Evolutionary conservation across 2,113 vertebrate genomes (phyloP).

Genomic region (Chaetodon auriga): DNA sequence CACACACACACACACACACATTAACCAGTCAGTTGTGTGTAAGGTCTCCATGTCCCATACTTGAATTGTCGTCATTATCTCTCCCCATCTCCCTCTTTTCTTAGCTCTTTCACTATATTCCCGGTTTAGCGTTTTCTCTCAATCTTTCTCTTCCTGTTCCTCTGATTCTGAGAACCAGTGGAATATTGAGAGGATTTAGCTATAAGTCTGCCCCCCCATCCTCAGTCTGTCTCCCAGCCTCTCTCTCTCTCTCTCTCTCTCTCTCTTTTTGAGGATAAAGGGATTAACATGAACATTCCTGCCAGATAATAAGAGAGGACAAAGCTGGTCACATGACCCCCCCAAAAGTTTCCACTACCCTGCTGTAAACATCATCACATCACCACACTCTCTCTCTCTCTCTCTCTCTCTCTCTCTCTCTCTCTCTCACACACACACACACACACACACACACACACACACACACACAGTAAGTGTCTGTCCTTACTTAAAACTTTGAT

Average conservation of each 20-base stretch:
- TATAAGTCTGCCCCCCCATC: constrained; percentile 23
- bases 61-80: constrained; percentile 34
- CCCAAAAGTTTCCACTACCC: constrained; percentile 76
- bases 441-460: constrained; percentile 5
- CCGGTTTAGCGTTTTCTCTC: constrained; percentile 17
- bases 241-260: constrained; percentile 28
- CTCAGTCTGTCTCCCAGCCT: constrained; percentile 18
- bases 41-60: constrained; percentile 62
- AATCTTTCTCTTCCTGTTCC: constrained; percentile 17
- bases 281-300: constrained; percentile 80
- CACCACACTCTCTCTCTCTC: constrained; percentile 3
- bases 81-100: constrained; percentile 19
- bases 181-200: constrained; percentile 37
- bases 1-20: constrained; percentile 40
- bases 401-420: constrained; percentile 6
- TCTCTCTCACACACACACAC: constrained; percentile 10
- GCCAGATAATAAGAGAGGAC: constrained; percentile 75
- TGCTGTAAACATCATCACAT: constrained; percentile 66
- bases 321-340: constrained; percentile 76
- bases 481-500: neutral
- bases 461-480: neutral
- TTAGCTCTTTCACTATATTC: neutral
- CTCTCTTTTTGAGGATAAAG: constrained; percentile 73
- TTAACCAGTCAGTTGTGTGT: constrained; percentile 47
- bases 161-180: constrained; percentile 37